Evolutionary conservation across 1,140 invertebrate genomes (phyloP).

Genomic region (Neodiprion fabricii): DNA sequence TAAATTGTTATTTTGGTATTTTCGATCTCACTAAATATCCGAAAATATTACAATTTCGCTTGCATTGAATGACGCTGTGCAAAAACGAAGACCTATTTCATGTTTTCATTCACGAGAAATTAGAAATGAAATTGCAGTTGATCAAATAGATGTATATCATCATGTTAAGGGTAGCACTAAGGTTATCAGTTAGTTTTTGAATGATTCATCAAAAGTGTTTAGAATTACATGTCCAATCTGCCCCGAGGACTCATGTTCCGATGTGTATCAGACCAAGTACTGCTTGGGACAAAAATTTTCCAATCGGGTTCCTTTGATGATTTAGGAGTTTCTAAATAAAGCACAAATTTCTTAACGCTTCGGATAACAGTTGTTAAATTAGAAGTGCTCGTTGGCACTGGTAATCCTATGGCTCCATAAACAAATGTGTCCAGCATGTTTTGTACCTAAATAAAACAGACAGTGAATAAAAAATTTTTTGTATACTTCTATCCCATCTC

Average conservation of each 20-base stretch:
- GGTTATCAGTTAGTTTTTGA: too few species aligned
- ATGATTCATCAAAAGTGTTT: neutral
- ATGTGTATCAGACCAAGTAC: constrained; percentile 43
- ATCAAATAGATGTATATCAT: too few species aligned
- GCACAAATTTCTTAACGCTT: constrained; percentile 36
- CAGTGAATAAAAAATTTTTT: constrained; percentile 9
- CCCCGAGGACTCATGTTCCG: constrained; percentile 38
- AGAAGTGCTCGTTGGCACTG: constrained; percentile 38
- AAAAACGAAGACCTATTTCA: neutral
- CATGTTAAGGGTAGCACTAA: too few species aligned
- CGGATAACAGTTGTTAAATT: constrained; percentile 45
- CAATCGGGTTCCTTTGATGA: constrained; percentile 32
- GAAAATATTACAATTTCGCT: too few species aligned
- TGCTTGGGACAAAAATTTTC: constrained; percentile 33
- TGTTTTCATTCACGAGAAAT: too few species aligned
- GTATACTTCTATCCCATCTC: constrained; percentile 6
- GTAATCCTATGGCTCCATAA: constrained; percentile 36
- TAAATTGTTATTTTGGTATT: too few species aligned
- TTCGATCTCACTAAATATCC: too few species aligned
- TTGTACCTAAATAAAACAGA: constrained; percentile 35
- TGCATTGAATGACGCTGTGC: neutral
- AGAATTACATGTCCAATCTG: constrained; percentile 42
- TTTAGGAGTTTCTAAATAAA: constrained; percentile 37
- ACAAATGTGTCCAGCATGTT: constrained; percentile 45
- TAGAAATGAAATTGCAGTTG: too few species aligned